These are phyloP conservation scores for Drosophila recens DNA, from an alignment of 2,888 invertebrate species.

Conservation along the genomic window DNA sequence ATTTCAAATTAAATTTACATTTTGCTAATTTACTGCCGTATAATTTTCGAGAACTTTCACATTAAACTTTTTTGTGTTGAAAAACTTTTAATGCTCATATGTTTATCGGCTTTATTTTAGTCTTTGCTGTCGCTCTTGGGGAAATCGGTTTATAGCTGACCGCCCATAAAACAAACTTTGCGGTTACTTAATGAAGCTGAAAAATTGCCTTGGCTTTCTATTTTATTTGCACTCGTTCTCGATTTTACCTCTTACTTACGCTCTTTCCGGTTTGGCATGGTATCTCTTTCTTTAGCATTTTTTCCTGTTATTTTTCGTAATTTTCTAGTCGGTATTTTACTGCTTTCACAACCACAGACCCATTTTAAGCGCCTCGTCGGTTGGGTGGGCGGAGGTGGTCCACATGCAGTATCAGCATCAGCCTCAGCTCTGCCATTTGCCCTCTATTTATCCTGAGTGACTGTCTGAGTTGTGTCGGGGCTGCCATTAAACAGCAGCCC, in stretches of 20 bases:
- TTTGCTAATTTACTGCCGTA: conserved; percentile 44
- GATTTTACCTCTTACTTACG: conserved; percentile 18
- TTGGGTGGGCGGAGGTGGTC: conserved; percentile 10
- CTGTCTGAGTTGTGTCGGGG: conserved; percentile 51
- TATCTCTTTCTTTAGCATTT: conserved; percentile 51
- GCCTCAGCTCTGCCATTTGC: conserved; percentile 40
- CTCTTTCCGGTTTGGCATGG: background rate
- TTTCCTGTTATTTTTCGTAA: conserved; percentile 32
- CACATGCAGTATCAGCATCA: conserved; percentile 27
- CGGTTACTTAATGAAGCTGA: conserved; percentile 78
- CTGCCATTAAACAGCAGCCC: conserved; percentile 53
- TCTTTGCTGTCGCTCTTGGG: conserved; percentile 4
- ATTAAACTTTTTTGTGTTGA: conserved; percentile 27
- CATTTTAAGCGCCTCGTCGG: conserved; percentile 56
- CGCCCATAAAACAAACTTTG: conserved; percentile 77
- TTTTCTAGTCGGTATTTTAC: conserved; percentile 16
- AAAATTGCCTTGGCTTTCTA: conserved; percentile 74
- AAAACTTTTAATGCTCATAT: conserved; percentile 53
- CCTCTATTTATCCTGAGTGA: conserved; percentile 67
- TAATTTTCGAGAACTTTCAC: conserved; percentile 20
- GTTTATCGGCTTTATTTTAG: conserved; percentile 51
- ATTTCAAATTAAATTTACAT: conserved; percentile 15
- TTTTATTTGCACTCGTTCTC: conserved; percentile 62
- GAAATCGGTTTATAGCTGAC: conserved; percentile 57
- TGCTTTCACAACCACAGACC: conserved; percentile 47